A percentile compares a stretch with the other conserved stretches of the same genome.
Conservation (phyloP, 2,797 vertebrate genomes). For the Heterohyrax brucei region DNA sequence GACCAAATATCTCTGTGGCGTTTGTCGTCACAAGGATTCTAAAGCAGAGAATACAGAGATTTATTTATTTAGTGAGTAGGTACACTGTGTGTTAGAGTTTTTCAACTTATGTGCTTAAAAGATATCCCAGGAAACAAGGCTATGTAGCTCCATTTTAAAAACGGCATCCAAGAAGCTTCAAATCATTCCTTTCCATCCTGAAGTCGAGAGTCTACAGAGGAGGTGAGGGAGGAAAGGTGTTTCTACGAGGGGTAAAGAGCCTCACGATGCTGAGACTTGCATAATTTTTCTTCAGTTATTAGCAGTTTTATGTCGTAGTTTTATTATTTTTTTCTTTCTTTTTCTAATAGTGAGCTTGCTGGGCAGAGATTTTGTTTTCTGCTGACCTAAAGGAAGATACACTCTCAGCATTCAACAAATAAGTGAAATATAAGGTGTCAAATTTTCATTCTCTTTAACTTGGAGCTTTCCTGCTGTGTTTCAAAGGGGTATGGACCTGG, state of each 20-base stretch:
- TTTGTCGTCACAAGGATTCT: constrained; percentile 99
- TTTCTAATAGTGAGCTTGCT: background rate
- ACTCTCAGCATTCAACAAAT: background rate
- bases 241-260: background rate
- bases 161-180: background rate
- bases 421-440: background rate
- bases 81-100: background rate
- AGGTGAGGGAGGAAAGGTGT: background rate
- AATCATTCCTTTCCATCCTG: background rate
- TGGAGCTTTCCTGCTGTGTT: constrained; percentile 25
- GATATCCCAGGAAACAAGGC: background rate
- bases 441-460: constrained; percentile 41
- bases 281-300: background rate
- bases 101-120: background rate
- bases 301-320: background rate
- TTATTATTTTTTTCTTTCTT: no score
- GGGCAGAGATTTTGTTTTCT: background rate
- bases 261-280: background rate
- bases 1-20: constrained; percentile 99
- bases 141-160: background rate
- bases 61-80: background rate
- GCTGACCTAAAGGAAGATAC: background rate
- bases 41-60: constrained; percentile 48
- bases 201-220: background rate
- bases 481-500: background rate